Percentiles rank a stretch among this genome's conserved stretches.
phyloP scores from a whole-genome alignment of 2,888 invertebrate species.

The Melolontha melolontha region DNA sequence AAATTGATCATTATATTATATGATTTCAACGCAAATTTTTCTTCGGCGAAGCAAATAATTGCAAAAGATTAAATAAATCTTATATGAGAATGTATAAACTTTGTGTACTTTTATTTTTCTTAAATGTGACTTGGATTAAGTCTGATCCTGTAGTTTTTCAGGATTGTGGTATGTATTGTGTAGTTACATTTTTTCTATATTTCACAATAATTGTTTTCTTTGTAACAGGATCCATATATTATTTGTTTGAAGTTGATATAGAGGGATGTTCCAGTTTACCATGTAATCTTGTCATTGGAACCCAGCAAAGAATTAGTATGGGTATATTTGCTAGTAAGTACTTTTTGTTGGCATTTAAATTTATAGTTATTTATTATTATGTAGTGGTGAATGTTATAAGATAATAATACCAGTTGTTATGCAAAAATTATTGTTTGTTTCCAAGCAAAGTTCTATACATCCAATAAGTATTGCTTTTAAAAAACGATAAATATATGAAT shows the following conservation, averaged over 20 bases:
- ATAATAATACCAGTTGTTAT: too few species aligned
- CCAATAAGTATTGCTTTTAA: too few species aligned
- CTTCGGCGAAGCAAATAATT: not conserved
- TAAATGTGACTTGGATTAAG: constrained; percentile 17
- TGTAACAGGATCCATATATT: constrained; percentile 48
- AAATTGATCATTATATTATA: constrained; percentile 3
- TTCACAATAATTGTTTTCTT: constrained; percentile 2
- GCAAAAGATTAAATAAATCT: not conserved
- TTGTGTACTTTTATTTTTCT: constrained; percentile 17
- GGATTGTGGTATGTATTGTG: constrained; percentile 49
- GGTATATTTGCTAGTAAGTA: constrained; percentile 49
- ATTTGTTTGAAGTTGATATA: constrained; percentile 47
- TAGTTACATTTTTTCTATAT: not conserved
- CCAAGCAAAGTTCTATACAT: too few species aligned
- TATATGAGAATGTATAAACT: constrained; percentile 17
- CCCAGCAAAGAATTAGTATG: constrained; percentile 44
- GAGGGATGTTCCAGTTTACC: constrained; percentile 48
- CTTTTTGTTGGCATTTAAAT: too few species aligned
- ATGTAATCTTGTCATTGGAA: constrained; percentile 46
- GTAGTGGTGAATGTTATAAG: too few species aligned
- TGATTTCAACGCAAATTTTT: not conserved
- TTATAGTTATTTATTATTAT: too few species aligned
- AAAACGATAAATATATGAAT: too few species aligned
- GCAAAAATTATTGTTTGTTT: too few species aligned
- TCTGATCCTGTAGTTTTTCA: constrained; percentile 45